Evolutionary conservation across 2,113 vertebrate genomes (phyloP), one percentile per base, ranked within the genome.

Genomic region (Ceuthmochares aereus): DNA sequence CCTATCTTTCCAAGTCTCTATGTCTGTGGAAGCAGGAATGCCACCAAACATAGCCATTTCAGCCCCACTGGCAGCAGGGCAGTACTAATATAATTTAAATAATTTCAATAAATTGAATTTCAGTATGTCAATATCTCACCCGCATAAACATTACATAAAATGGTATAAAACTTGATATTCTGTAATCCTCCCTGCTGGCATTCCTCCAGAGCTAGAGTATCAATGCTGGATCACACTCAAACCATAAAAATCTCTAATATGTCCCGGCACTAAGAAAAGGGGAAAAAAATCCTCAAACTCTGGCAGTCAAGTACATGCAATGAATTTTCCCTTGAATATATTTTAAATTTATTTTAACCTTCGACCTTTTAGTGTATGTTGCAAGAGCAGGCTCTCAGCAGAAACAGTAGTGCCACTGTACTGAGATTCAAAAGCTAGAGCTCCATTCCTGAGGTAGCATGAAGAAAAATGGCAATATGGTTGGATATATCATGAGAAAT

Each of bases 71-170:
- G 89, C 76, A 97, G 87, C 56, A 90, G 59, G 62, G 77, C n/a
- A 56, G 18, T 51, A 74, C 37, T 90, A 94, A 85, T 34, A 86
- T 76, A 87, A 90, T 95, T 93, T 92, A 80, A 92, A 90, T 88
- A 94, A 86, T 90, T 89, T 93, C 45, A 29, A 89, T 83, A 95
- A 97, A 89, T 80, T 93, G 86, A 91, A 94, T 97, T 96, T 95
- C 85, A 90, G 43, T 89, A 93, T 90, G 83, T 94, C 55, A 93
- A 93, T 58, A 87, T 95, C 89, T 42, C 87, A 93, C 73, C 54
- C 58, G 7, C 64, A 96, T 66, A 97, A 95, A 81, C 73, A 92
- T 96, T 96, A 94, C 55, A 82, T 89, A 87, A 95, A 67, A 68
- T 54, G 93, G 62, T 81, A 89, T 90, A 94, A 95, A 95, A 95